phyloP scores from a whole-genome alignment of 2,113 vertebrate genomes.

The Rhinopomastus cyanomelas region DNA sequence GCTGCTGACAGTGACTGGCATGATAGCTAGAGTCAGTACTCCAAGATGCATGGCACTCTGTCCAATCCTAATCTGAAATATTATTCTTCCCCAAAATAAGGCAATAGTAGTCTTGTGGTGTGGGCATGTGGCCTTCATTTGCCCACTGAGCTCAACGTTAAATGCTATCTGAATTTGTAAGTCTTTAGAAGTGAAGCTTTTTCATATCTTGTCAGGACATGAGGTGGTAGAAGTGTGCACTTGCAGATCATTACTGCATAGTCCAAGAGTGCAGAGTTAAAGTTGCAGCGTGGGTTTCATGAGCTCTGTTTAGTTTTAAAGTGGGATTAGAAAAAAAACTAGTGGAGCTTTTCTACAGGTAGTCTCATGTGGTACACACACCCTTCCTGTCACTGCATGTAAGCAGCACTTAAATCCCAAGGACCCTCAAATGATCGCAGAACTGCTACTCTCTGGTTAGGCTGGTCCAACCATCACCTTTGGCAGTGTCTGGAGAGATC shows the following conservation, averaged over 20 bases:
- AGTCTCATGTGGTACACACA: neutral
- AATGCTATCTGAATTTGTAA: neutral
- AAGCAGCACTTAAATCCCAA: neutral
- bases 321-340: neutral
- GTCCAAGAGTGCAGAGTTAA: neutral
- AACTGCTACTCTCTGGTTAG: neutral
- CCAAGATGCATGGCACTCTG: neutral
- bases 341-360: neutral
- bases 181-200: neutral
- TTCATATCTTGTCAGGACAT: neutral
- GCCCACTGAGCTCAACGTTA: neutral
- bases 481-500: neutral
- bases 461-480: conserved; percentile 1
- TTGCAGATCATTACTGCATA: neutral
- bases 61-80: neutral
- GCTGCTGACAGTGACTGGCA: neutral
- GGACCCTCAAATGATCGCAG: neutral
- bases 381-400: neutral
- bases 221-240: neutral
- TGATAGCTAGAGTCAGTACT: neutral
- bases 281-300: too few species aligned
- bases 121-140: neutral
- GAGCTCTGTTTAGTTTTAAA: neutral
- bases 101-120: neutral
- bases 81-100: neutral